Evolutionary conservation across 2,113 vertebrate genomes (phyloP), one percentile per base, ranked within the genome.

Genomic region (Protomyctophum bolini): DNA sequence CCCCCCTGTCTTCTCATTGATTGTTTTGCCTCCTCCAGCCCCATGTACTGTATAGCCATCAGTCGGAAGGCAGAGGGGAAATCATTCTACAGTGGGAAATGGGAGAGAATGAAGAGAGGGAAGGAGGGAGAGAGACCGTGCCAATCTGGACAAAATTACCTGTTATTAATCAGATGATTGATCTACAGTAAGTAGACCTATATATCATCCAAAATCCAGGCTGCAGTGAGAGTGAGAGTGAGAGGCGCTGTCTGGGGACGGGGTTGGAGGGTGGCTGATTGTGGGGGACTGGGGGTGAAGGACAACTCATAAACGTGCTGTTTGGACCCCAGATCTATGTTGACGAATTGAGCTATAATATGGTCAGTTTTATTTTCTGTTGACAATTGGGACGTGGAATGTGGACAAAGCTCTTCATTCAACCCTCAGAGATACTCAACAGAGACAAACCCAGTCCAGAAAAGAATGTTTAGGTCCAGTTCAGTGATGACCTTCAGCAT

Each of bases 401-500:
- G 33, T 41, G 33, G 33, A 21, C 21, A 52, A 56, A 6, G 5
- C 51, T 4, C 14, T 15, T 56, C 29, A 21, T 58, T 58, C 57
- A 33, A 8, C 4, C 8, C 21, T 29, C 52, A 11, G 55, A 41
- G 33, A 3, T 6, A 4, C 60, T 51, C 1, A n/a, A 46, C 15
- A 21, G 21, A 21, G 1, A 51, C 48, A 3, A 6, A 46, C 52
- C 47, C 12, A 9, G 14, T 21, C 29, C 46, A 47, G 75, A n/a
- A 61, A 55, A 56, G 15, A 8, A 41, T 41, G 33, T 41, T 3
- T 1, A 41, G 33, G 33, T 11, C 8, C 60, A 14, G 15, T 8
- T 14, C 47, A 55, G 66, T 11, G 9, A 5, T 68, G 70, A 74
- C 70, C 58, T 47, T 72, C 21, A 62, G 14, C 60, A 48, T 8